Percentiles rank a stretch among this genome's conserved stretches.
These are phyloP conservation scores for Branchipolynoe longqiensis DNA, from an alignment of 2,888 invertebrate species.

Conservation along the genomic window DNA sequence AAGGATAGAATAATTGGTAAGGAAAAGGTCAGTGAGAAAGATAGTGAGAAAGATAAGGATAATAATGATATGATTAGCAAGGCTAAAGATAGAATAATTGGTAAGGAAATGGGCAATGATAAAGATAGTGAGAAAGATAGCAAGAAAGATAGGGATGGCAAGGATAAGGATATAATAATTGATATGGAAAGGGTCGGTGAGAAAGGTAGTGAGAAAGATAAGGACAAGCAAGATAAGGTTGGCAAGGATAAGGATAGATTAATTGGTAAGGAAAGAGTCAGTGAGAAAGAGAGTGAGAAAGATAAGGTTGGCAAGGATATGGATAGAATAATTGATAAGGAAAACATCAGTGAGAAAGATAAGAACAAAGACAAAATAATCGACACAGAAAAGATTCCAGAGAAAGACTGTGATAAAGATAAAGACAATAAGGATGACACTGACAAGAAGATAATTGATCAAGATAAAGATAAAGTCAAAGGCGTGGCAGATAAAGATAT, in stretches of 20 bases:
- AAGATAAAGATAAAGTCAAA: not conserved
- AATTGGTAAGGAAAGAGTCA: not conserved
- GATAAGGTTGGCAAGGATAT: not conserved
- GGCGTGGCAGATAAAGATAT: not conserved
- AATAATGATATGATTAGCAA: not conserved
- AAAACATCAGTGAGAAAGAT: not conserved
- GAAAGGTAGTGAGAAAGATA: too few species aligned
- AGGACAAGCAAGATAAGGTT: too few species aligned
- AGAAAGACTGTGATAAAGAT: not conserved
- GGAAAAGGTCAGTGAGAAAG: slow-evolving; percentile 4
- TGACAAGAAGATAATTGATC: not conserved
- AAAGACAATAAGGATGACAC: not conserved
- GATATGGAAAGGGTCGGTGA: not conserved
- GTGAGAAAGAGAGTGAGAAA: not conserved
- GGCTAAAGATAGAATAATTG: not conserved
- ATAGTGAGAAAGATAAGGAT: not conserved
- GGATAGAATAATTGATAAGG: too few species aligned
- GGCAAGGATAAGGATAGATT: not conserved
- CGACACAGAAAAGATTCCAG: not conserved
- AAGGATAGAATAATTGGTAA: not conserved
- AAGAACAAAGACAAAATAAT: not conserved
- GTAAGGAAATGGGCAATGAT: not conserved
- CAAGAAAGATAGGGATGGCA: not conserved
- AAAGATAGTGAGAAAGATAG: not conserved
- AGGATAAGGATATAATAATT: not conserved